Conservation (phyloP, 2,797 vertebrate genomes). For the Sciaenops ocellatus region DNA sequence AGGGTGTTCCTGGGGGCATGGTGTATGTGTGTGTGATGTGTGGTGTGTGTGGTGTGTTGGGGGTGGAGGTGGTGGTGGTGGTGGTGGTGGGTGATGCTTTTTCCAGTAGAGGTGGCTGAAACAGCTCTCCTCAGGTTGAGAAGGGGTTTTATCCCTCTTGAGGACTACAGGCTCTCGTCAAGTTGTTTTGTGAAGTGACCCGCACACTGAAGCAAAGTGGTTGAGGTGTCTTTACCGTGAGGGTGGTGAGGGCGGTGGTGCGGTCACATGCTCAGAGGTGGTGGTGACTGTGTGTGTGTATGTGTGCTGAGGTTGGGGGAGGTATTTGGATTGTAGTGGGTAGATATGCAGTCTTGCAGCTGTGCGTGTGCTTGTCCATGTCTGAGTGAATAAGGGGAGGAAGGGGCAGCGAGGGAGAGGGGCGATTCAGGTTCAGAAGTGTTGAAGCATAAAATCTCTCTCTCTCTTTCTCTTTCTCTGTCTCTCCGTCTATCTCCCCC, state of each 20-base stretch:
- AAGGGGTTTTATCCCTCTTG: constrained; percentile 70
- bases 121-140: constrained; percentile 65
- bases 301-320: constrained; percentile 28
- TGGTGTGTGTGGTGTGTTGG: constrained; percentile 8
- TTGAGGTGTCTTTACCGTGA: constrained; percentile 80
- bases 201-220: constrained; percentile 83
- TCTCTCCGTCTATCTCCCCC: constrained; percentile 70
- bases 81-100: constrained; percentile 41
- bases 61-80: too few species aligned
- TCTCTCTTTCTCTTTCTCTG: constrained; percentile 48
- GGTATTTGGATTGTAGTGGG: constrained; percentile 49
- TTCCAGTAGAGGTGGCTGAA: constrained; percentile 68
- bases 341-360: constrained; percentile 75
- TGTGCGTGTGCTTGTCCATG: constrained; percentile 75
- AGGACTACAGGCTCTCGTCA: constrained; percentile 72
- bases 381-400: constrained; percentile 76
- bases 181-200: constrained; percentile 86
- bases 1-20: constrained; percentile 40
- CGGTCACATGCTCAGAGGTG: constrained; percentile 67
- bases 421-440: constrained; percentile 81
- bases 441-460: constrained; percentile 87
- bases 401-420: constrained; percentile 34
- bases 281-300: constrained; percentile 36
- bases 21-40: constrained; percentile 24
- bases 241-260: constrained; percentile 58